Evolutionary conservation across 2,113 vertebrate species (phyloP), one percentile per base, ranked within the genome.

Genomic region (Pseudois nayaur): DNA sequence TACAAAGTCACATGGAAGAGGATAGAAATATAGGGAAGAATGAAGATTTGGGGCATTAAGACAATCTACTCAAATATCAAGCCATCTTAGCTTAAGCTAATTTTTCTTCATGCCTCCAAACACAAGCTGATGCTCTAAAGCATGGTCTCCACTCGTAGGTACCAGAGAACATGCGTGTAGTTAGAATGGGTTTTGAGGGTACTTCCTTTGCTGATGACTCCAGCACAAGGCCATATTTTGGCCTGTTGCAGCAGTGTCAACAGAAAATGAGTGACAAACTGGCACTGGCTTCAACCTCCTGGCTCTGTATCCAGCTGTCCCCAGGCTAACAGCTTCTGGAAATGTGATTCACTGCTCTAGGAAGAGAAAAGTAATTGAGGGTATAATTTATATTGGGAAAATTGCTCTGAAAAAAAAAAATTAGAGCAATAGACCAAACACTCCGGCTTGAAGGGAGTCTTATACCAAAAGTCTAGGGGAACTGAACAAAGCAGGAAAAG

Each of bases 351-450:
- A 97, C 94, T 25, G 81, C 96, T 96, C 57, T 23, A 88, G 94
- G 4, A 78, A 94, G 85, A 97, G 85, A 92, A 96, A 92, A 88
- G 88, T 97, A 96, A 97, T 97, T 97, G 93, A 91, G 91, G 95
- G 95, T 96, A 17, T 97, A 92, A 98, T 97, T 98, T 97, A 94
- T 94, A 96, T 85, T 91, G 64, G 89, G 91, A 97, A 97, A 98
- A 97, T 96, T 90, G 59, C 90, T 97, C 95, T 94, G 55, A 16
- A 29, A 64, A 95, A 79, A 40, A 76, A 79, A 85, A 31, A 67
- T 12, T 16, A 97, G 52, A 95, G 59, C 60, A 82, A 88, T 55
- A 85, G 74, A 86, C 64, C 59, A 62, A 88, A 87, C 71, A 78
- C 84, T 92, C 57, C 43, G 82, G 16, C 90, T 88, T 55, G 81